Conservation (phyloP, 2,888 invertebrate species). For the Altica lythri region DNA sequence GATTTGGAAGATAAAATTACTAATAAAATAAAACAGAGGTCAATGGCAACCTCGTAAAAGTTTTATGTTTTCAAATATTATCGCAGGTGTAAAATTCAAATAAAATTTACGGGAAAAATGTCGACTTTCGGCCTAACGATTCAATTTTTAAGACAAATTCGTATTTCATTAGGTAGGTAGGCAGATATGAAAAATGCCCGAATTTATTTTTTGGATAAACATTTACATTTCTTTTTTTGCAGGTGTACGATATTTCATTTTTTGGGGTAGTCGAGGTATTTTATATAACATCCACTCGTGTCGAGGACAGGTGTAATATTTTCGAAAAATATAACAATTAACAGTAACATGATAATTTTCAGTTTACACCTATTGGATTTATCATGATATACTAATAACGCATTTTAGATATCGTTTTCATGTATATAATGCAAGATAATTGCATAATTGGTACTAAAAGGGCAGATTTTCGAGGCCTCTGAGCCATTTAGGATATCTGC, state of each 20-base stretch:
- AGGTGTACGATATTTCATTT: conserved; percentile 44
- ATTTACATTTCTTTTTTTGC: conserved; percentile 37
- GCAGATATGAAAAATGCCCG: conserved; percentile 33
- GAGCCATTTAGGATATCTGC: conserved; percentile 8
- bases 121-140: conserved; percentile 30
- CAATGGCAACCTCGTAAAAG: conserved; percentile 35
- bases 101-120: conserved; percentile 35
- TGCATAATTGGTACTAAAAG: conserved; percentile 19
- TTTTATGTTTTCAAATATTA: conserved; percentile 34
- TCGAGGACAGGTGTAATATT: conserved; percentile 14
- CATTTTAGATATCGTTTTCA: conserved; percentile 25
- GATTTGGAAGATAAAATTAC: conserved; percentile 25
- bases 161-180: conserved; percentile 19
- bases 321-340: conserved; percentile 28
- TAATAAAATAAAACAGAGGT: conserved; percentile 27
- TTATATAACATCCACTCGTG: conserved; percentile 15
- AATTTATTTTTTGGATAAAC: conserved; percentile 35
- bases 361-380: conserved; percentile 31
- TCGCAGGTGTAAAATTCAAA: conserved; percentile 40
- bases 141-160: conserved; percentile 10
- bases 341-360: conserved; percentile 39
- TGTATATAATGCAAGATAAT: conserved; percentile 21
- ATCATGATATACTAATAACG: conserved; percentile 28
- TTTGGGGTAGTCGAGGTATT: conserved; percentile 29
- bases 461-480: conserved; percentile 14